phyloP scores from a whole-genome alignment of 2,113 vertebrate genomes.

The Cyanoramphus novaezelandiae region DNA sequence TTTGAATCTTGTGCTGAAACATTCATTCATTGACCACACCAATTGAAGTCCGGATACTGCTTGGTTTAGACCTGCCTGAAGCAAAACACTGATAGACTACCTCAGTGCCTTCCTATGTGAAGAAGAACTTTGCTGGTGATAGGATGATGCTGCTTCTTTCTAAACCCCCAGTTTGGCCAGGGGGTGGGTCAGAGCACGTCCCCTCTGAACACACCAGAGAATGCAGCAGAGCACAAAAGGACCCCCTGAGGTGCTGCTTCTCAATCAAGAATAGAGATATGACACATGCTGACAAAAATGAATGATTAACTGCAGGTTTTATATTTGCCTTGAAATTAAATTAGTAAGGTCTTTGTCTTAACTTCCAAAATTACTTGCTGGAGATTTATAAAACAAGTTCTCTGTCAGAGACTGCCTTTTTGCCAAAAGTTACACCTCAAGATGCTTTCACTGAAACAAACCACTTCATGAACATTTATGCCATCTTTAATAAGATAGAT shows the following conservation, averaged over 20 bases:
- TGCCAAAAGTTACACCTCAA: neutral
- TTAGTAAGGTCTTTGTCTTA: neutral
- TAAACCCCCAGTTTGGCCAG: neutral
- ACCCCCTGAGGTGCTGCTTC: neutral
- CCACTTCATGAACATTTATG: neutral
- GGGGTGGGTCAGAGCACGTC: neutral
- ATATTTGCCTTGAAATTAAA: neutral
- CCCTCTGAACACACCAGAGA: neutral
- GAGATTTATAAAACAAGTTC: neutral
- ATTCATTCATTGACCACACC: neutral
- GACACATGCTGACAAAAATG: neutral
- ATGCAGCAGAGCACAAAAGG: neutral
- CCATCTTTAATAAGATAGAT: neutral
- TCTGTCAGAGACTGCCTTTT: neutral
- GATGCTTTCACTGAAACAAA: neutral
- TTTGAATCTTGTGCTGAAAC: neutral
- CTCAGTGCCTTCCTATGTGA: neutral
- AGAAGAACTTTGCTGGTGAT: neutral
- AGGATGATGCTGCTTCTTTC: neutral
- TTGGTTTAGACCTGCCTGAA: neutral
- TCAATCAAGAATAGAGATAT: neutral
- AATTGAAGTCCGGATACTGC: neutral
- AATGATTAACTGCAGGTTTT: neutral
- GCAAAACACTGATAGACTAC: neutral
- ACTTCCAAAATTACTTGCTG: neutral